Base-by-base conservation (phyloP, 2,113 vertebrate species). In the Rhea pennata region DNA sequence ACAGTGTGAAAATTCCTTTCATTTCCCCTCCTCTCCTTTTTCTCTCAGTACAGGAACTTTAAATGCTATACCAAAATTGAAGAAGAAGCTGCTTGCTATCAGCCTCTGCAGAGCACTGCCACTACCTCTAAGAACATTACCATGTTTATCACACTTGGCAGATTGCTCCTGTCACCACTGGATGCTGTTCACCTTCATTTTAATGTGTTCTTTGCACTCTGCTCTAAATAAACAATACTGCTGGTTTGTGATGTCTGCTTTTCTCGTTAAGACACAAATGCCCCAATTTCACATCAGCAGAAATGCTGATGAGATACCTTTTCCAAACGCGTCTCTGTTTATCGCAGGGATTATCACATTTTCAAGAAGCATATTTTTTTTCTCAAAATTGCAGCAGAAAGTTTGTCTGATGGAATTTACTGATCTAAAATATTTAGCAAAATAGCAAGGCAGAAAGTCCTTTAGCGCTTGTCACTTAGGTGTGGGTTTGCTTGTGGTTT, bases 71-170 rank as follows among this genome's bases (percentile, higher is more conserved):
- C 27, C 36, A 86, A 29, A 64, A 77, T 46, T 77, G 89, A 93
- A 73, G 72, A 88, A 87, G 80, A 51, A 64, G 59, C 64, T 96
- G 73, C 75, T 93, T 93, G 71, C 69, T 75, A 86, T 91, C 91
- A 93, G 74, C 11, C 29, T 73, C 64, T 80, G 75, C 12, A 21
- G 71, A 91, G 71, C 1, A 1, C 50, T 91, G 67, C 87, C 9
- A 39, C 88, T 87, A 59, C 40, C 67, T 66, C 76, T 29, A 64
- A 39, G 44, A 83, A 77, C 48, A 78, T 11, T 78, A 46, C 88
- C 82, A 46, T 42, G 59, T 92, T 92, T 95, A 86, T 83, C 94
- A 92, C 51, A 64, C 31, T 73, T 74, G 67, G 42, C 33, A 92
- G 93, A 91, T 53, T 73, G 23, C 10, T 90, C 58, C 90, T 92